phyloP scores from a whole-genome alignment of 2,113 vertebrate species.

The Nannobrachium achirus region DNA sequence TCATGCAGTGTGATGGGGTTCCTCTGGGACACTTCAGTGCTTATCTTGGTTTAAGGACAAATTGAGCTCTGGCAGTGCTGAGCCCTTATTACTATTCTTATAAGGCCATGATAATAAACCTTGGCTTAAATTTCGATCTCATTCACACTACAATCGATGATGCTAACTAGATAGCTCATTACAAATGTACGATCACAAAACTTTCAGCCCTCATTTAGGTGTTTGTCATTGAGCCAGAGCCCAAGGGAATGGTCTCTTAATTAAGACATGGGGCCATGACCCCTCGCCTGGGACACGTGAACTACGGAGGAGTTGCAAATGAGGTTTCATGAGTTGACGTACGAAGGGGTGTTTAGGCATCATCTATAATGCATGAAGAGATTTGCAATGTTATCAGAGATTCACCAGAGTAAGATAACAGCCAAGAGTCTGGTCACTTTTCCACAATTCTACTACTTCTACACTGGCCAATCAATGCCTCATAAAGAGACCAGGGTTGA shows the following conservation, averaged over 20 bases:
- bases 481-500: slow-evolving; percentile 1
- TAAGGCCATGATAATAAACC: too few species aligned
- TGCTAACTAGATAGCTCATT: slow-evolving; percentile 36
- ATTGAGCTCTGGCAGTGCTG: not conserved
- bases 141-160: slow-evolving; percentile 4
- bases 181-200: slow-evolving; percentile 29
- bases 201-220: slow-evolving; percentile 34
- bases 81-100: not conserved
- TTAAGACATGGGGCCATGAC: slow-evolving; percentile 13
- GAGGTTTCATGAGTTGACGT: not conserved
- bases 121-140: not conserved
- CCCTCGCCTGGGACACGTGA: slow-evolving; percentile 5
- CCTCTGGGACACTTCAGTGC: not conserved
- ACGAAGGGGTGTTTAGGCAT: not conserved
- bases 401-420: too few species aligned
- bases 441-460: not conserved
- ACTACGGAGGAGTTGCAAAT: not conserved
- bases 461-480: slow-evolving; percentile 3
- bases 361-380: not conserved
- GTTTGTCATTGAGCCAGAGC: slow-evolving; percentile 33
- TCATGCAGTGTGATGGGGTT: not conserved
- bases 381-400: slow-evolving; percentile 37
- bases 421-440: slow-evolving; percentile 5
- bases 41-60: not conserved
- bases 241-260: slow-evolving; percentile 2